A percentile compares a stretch with the other conserved stretches of the same genome.
Evolutionary conservation across 2,113 vertebrate genomes (phyloP).

Genomic region (Mustela lutreola): DNA sequence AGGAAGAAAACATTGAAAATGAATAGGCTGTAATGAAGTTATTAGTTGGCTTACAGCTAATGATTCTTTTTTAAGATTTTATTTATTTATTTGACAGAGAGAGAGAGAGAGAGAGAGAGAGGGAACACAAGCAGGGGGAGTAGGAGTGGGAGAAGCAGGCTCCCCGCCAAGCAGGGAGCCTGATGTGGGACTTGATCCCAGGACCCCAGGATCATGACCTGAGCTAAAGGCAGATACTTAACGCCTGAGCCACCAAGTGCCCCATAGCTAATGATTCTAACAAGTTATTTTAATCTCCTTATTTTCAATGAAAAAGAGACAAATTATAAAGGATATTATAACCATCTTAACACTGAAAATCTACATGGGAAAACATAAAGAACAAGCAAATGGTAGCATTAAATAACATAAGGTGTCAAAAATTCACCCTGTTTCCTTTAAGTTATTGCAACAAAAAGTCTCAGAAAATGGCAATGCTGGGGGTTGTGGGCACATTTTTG

Average conservation of each 20-base stretch:
- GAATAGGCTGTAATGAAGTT: not conserved
- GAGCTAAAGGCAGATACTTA: no score
- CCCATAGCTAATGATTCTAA: not conserved
- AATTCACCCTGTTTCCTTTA: conserved; percentile 27
- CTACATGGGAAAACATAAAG: conserved; percentile 24
- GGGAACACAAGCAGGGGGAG: no score
- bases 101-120: no score
- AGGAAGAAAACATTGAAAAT: conserved; percentile 52
- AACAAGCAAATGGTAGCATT: conserved; percentile 29
- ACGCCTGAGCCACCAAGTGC: no score
- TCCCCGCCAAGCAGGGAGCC: no score
- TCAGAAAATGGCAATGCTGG: conserved; percentile 10
- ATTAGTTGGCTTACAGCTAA: conserved; percentile 44
- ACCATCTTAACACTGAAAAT: conserved; percentile 11
- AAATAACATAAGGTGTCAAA: not conserved
- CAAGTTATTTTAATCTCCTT: conserved; percentile 46
- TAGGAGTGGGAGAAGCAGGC: no score
- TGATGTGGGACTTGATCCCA: no score
- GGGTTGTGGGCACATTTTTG: conserved; percentile 28
- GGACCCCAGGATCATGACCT: no score
- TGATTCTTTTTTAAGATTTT: not conserved
- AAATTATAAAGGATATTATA: conserved; percentile 57
- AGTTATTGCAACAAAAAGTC: not conserved
- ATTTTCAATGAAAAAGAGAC: conserved; percentile 41
- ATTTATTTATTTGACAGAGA: no score